These are phyloP conservation scores for Philopotamus ludificatus DNA, from an alignment of 1,140 invertebrate genomes.

Conservation along the genomic window DNA sequence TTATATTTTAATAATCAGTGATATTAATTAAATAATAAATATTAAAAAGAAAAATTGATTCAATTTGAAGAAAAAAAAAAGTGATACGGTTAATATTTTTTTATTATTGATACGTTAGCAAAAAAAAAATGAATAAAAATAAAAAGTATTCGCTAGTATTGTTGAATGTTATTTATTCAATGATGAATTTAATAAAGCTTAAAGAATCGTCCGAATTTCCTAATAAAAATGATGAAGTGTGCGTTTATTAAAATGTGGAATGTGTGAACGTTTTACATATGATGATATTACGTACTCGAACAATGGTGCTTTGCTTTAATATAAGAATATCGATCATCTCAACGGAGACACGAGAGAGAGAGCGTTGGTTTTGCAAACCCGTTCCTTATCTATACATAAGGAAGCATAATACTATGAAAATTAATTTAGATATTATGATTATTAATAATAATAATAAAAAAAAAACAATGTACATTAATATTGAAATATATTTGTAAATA, in stretches of 20 bases:
- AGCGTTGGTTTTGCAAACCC: not conserved
- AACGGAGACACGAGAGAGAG: not conserved
- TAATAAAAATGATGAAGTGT: not conserved
- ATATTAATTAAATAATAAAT: too few relatives aligned
- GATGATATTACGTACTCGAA: conserved; percentile 23
- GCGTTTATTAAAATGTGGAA: not conserved
- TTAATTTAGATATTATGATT: not conserved
- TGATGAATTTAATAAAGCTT: not conserved
- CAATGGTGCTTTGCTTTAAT: conserved; percentile 26
- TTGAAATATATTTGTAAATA: not conserved
- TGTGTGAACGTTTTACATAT: not conserved
- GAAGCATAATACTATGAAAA: not conserved
- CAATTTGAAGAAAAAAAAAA: too few relatives aligned
- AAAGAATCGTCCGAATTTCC: conserved; percentile 23
- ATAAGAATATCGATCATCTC: conserved; percentile 11
- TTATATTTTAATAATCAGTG: too few relatives aligned
- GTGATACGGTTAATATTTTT: too few relatives aligned
- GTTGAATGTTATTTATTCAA: not conserved
- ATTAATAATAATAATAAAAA: not conserved
- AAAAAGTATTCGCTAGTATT: too few relatives aligned
- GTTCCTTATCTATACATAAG: not conserved
- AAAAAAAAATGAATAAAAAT: too few relatives aligned
- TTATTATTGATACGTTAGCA: too few relatives aligned
- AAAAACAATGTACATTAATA: not conserved
- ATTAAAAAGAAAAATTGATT: too few relatives aligned